phyloP scores from a whole-genome alignment of 1,140 invertebrate species.

The Nephila pilipes region DNA sequence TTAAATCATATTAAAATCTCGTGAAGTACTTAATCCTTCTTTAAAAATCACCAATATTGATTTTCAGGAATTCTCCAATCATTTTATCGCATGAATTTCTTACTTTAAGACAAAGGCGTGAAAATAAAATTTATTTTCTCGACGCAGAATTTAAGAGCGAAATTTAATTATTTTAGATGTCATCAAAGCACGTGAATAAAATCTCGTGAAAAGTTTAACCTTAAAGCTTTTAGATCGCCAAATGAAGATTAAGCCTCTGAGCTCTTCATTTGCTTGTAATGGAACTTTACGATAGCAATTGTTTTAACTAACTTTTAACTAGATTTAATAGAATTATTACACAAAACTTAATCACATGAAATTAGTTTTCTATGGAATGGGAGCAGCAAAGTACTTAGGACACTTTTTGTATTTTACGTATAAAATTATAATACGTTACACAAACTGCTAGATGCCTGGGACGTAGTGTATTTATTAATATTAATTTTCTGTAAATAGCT shows the following conservation, averaged over 20 bases:
- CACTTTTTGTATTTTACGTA: too few relatives aligned
- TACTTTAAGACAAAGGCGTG: neutral
- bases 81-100: neutral
- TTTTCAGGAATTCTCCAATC: neutral
- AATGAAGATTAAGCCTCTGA: constrained; percentile 17
- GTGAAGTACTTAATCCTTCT: neutral
- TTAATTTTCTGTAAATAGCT: too few relatives aligned
- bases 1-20: neutral
- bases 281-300: neutral
- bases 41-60: neutral
- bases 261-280: neutral
- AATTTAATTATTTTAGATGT: constrained; percentile 26
- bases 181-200: neutral
- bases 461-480: too few relatives aligned
- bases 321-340: neutral
- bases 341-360: neutral
- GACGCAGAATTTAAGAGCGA: neutral
- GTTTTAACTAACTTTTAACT: neutral
- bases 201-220: constrained; percentile 15
- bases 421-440: too few relatives aligned
- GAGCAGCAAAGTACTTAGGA: too few relatives aligned
- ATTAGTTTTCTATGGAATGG: too few relatives aligned
- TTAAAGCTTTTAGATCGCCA: neutral
- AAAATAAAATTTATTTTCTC: neutral
- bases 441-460: too few relatives aligned